phyloP scores from a whole-genome alignment of 1,140 invertebrate species.

The Cydia amplana region DNA sequence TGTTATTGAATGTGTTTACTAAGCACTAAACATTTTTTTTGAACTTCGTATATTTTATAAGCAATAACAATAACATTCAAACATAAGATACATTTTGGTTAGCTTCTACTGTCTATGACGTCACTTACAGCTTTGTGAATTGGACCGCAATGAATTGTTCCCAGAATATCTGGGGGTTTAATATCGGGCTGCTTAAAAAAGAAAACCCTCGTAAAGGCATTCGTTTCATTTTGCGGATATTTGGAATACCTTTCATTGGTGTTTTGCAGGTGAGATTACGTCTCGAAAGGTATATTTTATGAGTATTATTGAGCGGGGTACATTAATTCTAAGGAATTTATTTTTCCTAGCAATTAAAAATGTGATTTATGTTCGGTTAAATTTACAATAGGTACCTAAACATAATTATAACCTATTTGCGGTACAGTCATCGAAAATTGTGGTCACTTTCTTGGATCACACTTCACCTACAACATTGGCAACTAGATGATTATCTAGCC shows the following conservation, averaged over 20 bases:
- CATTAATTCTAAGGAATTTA: too few species aligned
- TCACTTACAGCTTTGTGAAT: constrained; percentile 1
- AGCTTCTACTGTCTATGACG: background rate
- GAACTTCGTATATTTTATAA: background rate
- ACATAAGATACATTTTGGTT: background rate
- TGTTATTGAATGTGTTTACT: too few species aligned
- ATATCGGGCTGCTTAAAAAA: constrained; percentile 26
- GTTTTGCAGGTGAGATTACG: background rate
- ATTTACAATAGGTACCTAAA: too few species aligned
- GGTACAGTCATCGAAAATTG: too few species aligned
- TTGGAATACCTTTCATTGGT: background rate
- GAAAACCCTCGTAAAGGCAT: background rate
- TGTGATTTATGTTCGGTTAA: too few species aligned
- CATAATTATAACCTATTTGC: too few species aligned
- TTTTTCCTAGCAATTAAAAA: too few species aligned
- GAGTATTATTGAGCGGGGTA: background rate
- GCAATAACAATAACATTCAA: background rate
- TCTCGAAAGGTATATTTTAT: background rate
- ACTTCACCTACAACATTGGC: too few species aligned
- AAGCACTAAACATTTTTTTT: too few species aligned
- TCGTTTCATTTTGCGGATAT: background rate
- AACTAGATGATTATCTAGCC: too few species aligned
- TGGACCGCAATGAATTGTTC: constrained; percentile 15
- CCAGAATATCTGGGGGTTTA: constrained; percentile 24
- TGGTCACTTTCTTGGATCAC: too few species aligned